phyloP scores from a whole-genome alignment of 92 coral and sea anemone genomes.

The Actinostola sp. region DNA sequence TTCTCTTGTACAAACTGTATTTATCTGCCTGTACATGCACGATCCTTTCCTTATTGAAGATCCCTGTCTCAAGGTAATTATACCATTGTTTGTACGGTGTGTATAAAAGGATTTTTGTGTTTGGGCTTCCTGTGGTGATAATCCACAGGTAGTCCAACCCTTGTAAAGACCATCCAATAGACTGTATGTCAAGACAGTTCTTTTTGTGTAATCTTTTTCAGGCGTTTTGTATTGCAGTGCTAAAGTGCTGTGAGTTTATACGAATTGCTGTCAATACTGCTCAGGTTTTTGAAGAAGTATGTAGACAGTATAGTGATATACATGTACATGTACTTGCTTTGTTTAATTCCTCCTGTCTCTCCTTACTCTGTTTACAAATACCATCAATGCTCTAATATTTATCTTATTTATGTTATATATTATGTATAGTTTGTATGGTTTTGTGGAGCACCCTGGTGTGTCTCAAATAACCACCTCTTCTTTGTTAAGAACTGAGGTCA shows the following conservation, averaged over 20 bases:
- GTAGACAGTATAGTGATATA: not conserved
- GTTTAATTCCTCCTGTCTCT: not conserved
- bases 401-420: not conserved
- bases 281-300: conserved; percentile 95
- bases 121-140: not conserved
- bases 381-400: too few species aligned
- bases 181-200: not conserved
- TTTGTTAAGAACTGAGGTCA: too few species aligned
- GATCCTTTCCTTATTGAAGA: conserved; percentile 90
- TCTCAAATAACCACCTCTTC: too few species aligned
- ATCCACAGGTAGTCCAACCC: not conserved
- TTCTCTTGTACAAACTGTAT: conserved; percentile 93
- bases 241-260: conserved; percentile 88
- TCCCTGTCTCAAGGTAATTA: conserved; percentile 85
- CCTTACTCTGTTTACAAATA: not conserved
- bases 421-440: not conserved
- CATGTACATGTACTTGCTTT: not conserved
- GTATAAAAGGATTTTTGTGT: not conserved
- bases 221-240: conserved; percentile 93
- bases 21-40: conserved; percentile 94
- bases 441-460: too few species aligned
- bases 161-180: too few species aligned
- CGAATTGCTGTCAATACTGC: conserved; percentile 90
- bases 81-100: not conserved
- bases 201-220: conserved; percentile 16